These are phyloP conservation scores for Actias luna DNA, from an alignment of 2,888 invertebrate species.

Conservation along the genomic window DNA sequence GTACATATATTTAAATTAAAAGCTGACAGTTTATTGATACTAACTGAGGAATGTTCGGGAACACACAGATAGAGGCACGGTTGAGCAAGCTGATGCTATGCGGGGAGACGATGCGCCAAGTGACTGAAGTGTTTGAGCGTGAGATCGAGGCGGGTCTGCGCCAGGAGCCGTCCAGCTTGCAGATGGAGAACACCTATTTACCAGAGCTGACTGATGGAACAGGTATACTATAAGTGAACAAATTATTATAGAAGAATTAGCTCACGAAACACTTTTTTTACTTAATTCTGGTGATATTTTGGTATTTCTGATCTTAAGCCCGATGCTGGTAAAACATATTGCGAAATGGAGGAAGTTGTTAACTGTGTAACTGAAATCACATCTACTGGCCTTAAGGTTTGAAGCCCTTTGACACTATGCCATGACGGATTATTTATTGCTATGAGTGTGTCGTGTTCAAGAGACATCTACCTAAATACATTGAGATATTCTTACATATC, in stretches of 20 bases:
- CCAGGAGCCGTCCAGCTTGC: conserved; percentile 84
- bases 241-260: background rate
- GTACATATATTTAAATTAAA: background rate
- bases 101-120: conserved; percentile 65
- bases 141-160: conserved; percentile 85
- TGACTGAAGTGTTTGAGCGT: conserved; percentile 81
- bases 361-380: too few relatives aligned
- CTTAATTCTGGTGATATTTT: background rate
- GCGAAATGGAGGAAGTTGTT: too few relatives aligned
- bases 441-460: too few relatives aligned
- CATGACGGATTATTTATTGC: too few relatives aligned
- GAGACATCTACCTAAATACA: too few relatives aligned
- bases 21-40: background rate
- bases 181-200: conserved; percentile 90
- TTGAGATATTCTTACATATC: too few relatives aligned
- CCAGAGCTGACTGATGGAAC: conserved; percentile 87
- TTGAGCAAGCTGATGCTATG: conserved; percentile 52
- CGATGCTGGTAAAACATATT: too few relatives aligned
- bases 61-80: conserved; percentile 49
- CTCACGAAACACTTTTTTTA: background rate
- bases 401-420: too few relatives aligned
- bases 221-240: conserved; percentile 61
- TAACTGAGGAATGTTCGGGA: background rate
- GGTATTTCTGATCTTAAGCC: too few relatives aligned
- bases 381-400: too few relatives aligned